Evolutionary conservation across 2,888 invertebrate genomes (phyloP).

Genomic region (Neria commutata): DNA sequence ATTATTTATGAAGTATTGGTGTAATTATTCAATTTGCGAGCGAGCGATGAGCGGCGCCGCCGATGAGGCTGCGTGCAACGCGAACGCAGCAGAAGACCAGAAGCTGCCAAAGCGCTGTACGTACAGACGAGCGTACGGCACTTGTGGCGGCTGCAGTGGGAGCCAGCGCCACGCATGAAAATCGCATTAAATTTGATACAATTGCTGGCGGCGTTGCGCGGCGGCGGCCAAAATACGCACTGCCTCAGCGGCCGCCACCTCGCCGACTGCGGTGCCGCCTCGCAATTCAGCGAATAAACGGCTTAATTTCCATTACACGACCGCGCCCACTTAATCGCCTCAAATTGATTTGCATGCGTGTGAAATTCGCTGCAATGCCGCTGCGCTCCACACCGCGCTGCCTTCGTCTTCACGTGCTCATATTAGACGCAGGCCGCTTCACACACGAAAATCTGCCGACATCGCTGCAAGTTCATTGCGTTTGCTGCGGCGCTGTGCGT

Average conservation of each 20-base stretch:
- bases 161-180: no score
- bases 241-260: no score
- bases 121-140: not conserved
- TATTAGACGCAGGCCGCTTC: slow-evolving; percentile 2
- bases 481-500: slow-evolving; percentile 12
- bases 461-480: slow-evolving; percentile 30
- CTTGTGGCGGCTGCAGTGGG: no score
- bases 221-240: no score
- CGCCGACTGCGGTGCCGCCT: no score
- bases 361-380: slow-evolving; percentile 24
- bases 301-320: slow-evolving; percentile 24
- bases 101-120: slow-evolving; percentile 25
- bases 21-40: slow-evolving; percentile 51
- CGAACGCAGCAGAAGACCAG: slow-evolving; percentile 23
- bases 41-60: slow-evolving; percentile 31
- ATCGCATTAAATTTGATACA: no score
- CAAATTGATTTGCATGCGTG: slow-evolving; percentile 31
- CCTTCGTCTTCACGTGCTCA: no score
- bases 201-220: no score
- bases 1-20: slow-evolving; percentile 51
- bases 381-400: slow-evolving; percentile 1
- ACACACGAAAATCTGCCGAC: not conserved
- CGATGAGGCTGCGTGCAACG: slow-evolving; percentile 20
- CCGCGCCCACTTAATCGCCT: slow-evolving; percentile 30
- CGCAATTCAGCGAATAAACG: not conserved